phyloP scores from a whole-genome alignment of 2,888 invertebrate species.

The Megastigmus dorsalis region DNA sequence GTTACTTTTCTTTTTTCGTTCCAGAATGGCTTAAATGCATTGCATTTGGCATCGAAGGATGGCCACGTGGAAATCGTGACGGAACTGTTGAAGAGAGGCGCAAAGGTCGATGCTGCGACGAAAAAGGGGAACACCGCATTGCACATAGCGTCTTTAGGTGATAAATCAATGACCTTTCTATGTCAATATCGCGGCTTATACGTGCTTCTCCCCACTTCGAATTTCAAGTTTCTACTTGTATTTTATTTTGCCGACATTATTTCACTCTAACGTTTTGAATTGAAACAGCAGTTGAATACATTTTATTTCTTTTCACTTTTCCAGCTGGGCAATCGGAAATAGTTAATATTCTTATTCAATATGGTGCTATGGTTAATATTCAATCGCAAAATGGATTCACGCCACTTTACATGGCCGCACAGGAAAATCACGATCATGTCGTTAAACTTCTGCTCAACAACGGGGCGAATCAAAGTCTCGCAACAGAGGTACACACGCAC shows the following conservation, averaged over 20 bases:
- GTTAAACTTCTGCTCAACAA: conserved; percentile 93
- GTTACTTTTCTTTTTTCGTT: background rate
- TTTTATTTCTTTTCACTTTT: conserved; percentile 24
- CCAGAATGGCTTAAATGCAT: conserved; percentile 97
- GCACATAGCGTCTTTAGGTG: conserved; percentile 94
- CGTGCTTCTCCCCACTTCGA: too few relatives aligned
- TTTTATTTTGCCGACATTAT: too few relatives aligned
- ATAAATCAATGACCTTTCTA: conserved; percentile 6
- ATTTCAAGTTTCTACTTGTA: too few relatives aligned
- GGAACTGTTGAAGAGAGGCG: conserved; percentile 92
- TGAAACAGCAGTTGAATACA: too few relatives aligned
- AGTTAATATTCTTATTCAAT: conserved; percentile 91
- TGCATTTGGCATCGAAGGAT: conserved; percentile 98
- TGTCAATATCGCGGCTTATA: too few relatives aligned
- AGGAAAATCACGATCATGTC: conserved; percentile 95
- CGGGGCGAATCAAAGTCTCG: conserved; percentile 96
- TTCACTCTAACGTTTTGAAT: too few relatives aligned
- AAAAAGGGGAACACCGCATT: conserved; percentile 98
- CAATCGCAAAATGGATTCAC: conserved; percentile 98
- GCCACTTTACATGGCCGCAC: conserved; percentile 98
- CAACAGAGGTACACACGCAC: conserved; percentile 95
- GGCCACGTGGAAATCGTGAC: conserved; percentile 95
- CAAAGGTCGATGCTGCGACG: conserved; percentile 95
- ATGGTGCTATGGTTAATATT: conserved; percentile 95
- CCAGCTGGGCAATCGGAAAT: conserved; percentile 95